Conservation (phyloP, 1,140 invertebrate species). For the Drosophila kepulauana region DNA sequence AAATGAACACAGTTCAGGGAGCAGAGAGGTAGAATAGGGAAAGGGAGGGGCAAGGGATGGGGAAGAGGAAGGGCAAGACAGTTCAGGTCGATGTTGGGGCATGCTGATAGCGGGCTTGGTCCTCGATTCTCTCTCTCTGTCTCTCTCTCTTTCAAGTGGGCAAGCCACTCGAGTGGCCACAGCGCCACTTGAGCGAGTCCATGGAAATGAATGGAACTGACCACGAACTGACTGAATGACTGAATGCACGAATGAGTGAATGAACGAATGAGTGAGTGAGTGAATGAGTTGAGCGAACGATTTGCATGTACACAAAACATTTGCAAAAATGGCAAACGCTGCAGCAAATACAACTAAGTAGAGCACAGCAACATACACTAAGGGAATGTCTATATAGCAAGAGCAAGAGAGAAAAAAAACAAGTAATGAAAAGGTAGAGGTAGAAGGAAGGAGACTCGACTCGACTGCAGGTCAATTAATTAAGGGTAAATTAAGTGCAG, state of each 20-base stretch:
- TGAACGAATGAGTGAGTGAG: conserved; percentile 30
- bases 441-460: conserved; percentile 38
- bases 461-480: conserved; percentile 81
- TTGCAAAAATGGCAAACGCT: conserved; percentile 67
- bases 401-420: conserved; percentile 10
- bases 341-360: conserved; percentile 27
- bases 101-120: conserved; percentile 35
- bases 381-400: conserved; percentile 1
- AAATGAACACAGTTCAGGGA: conserved; percentile 45
- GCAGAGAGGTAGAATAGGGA: too few relatives aligned
- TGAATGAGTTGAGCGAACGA: conserved; percentile 60
- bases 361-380: conserved; percentile 15
- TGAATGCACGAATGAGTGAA: conserved; percentile 18
- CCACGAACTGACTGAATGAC: conserved; percentile 50
- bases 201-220: conserved; percentile 70
- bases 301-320: conserved; percentile 82
- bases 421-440: neutral
- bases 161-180: conserved; percentile 52
- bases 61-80: conserved; percentile 38
- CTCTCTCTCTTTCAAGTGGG: conserved; percentile 51
- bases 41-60: too few relatives aligned
- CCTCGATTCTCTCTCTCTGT: neutral
- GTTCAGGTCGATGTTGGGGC: conserved; percentile 18
- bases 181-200: conserved; percentile 66
- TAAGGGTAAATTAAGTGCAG: conserved; percentile 82